A percentile compares a stretch with the other conserved stretches of the same genome.
Evolutionary conservation across 2,888 invertebrate species (phyloP).

Genomic region (Sialis fuliginosa): DNA sequence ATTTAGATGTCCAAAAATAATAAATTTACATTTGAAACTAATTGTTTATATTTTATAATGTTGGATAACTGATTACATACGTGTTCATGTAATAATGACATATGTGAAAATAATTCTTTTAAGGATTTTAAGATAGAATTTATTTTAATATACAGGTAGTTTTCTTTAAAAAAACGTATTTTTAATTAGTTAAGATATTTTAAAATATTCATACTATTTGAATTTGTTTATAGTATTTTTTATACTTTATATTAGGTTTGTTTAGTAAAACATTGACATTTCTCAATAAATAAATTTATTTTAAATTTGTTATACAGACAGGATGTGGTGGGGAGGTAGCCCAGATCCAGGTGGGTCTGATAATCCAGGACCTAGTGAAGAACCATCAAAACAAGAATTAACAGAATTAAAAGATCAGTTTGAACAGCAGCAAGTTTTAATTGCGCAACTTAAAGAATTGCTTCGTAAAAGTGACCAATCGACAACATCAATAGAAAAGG

Average conservation of each 20-base stretch:
- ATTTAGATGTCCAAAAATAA: no score
- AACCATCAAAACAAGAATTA: constrained; percentile 16
- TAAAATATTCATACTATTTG: no score
- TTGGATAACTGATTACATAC: no score
- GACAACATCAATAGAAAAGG: constrained; percentile 21
- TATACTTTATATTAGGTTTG: no score
- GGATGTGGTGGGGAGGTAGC: constrained; percentile 21
- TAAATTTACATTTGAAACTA: no score
- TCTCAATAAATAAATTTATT: not conserved
- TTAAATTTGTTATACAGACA: constrained; percentile 3
- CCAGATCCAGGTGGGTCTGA: constrained; percentile 18
- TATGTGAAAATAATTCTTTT: not conserved
- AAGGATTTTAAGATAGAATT: no score
- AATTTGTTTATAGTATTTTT: no score
- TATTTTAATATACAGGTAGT: no score
- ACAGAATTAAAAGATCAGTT: constrained; percentile 22
- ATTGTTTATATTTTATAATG: no score
- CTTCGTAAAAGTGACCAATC: constrained; percentile 23
- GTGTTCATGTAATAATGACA: not conserved
- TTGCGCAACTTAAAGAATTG: constrained; percentile 26
- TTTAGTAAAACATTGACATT: no score
- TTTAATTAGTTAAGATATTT: no score
- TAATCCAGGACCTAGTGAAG: constrained; percentile 13
- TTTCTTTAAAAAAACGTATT: no score
- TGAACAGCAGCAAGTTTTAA: constrained; percentile 23